Evolutionary conservation across 2,797 vertebrate genomes (phyloP).

Genomic region (Loris lydekkerianus): DNA sequence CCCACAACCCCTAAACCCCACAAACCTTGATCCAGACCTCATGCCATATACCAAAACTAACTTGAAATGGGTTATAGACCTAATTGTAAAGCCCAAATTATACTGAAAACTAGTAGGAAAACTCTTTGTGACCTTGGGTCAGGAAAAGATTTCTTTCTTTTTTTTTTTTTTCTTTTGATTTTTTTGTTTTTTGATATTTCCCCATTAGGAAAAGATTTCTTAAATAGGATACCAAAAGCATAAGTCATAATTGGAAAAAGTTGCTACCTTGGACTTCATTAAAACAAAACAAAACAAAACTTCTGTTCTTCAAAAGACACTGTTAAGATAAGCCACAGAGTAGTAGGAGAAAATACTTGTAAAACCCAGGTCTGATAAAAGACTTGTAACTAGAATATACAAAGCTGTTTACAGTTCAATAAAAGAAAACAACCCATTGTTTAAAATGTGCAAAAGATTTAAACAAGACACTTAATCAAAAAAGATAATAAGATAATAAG

Average conservation of each 20-base stretch:
- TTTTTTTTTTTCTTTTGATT: too few relatives aligned
- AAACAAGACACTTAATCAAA: conserved; percentile 46
- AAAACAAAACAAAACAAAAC: neutral
- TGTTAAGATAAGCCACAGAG: neutral
- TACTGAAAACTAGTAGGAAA: neutral
- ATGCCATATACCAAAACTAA: neutral
- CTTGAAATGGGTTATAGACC: neutral
- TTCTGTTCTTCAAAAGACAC: conserved; percentile 37
- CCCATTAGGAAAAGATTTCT: neutral
- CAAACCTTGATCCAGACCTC: neutral
- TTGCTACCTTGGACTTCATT: neutral
- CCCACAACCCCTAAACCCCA: neutral
- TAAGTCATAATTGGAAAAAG: neutral
- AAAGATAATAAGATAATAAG: conserved; percentile 51
- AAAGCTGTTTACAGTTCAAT: neutral
- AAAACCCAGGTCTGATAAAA: neutral
- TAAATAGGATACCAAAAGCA: neutral
- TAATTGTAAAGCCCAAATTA: neutral
- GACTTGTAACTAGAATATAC: neutral
- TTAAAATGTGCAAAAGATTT: conserved; percentile 55
- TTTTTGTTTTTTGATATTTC: too few relatives aligned
- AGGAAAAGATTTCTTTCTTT: neutral
- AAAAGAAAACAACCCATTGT: conserved; percentile 23
- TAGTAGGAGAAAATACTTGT: neutral
- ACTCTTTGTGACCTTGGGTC: neutral